Evolutionary conservation across 2,888 invertebrate species (phyloP).

Genomic region (Torymus texanus): DNA sequence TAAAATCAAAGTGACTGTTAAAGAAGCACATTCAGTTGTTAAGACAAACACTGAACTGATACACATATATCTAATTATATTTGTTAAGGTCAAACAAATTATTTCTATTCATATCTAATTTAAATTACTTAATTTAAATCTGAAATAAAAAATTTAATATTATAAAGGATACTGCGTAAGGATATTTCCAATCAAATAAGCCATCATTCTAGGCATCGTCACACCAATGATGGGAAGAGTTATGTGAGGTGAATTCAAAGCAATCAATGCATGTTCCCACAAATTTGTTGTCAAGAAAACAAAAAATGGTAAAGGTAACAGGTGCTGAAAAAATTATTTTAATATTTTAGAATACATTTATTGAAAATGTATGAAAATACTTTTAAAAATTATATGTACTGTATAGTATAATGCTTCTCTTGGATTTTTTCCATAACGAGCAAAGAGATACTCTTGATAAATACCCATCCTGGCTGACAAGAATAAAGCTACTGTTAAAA

Average conservation of each 20-base stretch:
- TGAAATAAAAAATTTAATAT: constrained; percentile 3
- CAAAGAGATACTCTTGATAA: constrained; percentile 92
- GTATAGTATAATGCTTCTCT: constrained; percentile 91
- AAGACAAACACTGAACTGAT: constrained; percentile 96
- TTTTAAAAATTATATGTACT: constrained; percentile 71
- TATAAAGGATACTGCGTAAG: constrained; percentile 87
- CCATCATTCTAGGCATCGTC: constrained; percentile 83
- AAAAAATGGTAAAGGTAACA: constrained; percentile 93
- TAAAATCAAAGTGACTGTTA: constrained; percentile 96
- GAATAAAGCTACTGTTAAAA: constrained; percentile 91
- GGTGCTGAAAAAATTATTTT: constrained; percentile 80
- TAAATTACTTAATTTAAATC: not conserved
- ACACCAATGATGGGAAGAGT: constrained; percentile 79
- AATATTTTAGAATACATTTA: constrained; percentile 17
- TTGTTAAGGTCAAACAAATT: constrained; percentile 61
- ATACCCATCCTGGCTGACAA: constrained; percentile 97
- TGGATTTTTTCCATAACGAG: constrained; percentile 92
- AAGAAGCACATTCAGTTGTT: constrained; percentile 94
- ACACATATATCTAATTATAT: constrained; percentile 82
- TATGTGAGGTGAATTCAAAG: constrained; percentile 80
- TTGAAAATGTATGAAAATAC: constrained; percentile 30
- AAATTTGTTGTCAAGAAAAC: constrained; percentile 87
- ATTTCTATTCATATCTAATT: not conserved
- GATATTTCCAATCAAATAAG: constrained; percentile 88
- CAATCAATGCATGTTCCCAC: constrained; percentile 84